Percentiles rank a stretch among this genome's conserved stretches.
Conservation (phyloP, 1,140 invertebrate species). For the Drosophila baimaii region DNA sequence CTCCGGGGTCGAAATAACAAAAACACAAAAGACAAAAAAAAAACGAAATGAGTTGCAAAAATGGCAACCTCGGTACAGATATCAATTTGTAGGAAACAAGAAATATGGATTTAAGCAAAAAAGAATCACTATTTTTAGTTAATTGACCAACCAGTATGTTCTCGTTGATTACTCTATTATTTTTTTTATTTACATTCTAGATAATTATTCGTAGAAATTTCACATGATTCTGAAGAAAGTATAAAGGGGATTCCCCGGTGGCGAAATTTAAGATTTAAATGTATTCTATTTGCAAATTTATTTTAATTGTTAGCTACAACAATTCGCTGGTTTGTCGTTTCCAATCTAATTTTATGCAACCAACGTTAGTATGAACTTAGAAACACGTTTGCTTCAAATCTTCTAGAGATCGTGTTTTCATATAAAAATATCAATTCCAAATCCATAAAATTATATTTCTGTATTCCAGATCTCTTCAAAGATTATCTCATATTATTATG, state of each 20-base stretch:
- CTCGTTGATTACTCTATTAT: too few relatives aligned
- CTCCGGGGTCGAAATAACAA: slow-evolving; percentile 6
- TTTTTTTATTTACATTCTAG: neutral
- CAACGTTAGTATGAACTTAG: too few relatives aligned
- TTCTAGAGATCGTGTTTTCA: too few relatives aligned
- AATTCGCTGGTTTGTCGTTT: too few relatives aligned
- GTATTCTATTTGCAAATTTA: too few relatives aligned
- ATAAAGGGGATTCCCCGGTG: neutral
- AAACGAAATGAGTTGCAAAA: slow-evolving; percentile 5
- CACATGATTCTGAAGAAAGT: neutral
- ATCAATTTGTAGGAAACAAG: neutral
- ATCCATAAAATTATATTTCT: too few relatives aligned
- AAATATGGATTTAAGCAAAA: neutral
- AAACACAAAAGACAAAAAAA: neutral
- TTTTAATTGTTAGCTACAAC: too few relatives aligned
- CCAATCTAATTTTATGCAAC: too few relatives aligned
- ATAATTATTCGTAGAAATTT: neutral
- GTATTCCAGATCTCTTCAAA: too few relatives aligned
- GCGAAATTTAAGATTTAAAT: neutral
- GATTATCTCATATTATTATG: neutral
- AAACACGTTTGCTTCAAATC: too few relatives aligned
- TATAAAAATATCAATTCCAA: too few relatives aligned
- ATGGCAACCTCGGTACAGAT: neutral
- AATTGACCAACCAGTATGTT: neutral
- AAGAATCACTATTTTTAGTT: neutral